Percentiles rank a stretch among this genome's conserved stretches.
Conservation (phyloP, 2,888 invertebrate species). For the Eupithecia pulchellata region DNA sequence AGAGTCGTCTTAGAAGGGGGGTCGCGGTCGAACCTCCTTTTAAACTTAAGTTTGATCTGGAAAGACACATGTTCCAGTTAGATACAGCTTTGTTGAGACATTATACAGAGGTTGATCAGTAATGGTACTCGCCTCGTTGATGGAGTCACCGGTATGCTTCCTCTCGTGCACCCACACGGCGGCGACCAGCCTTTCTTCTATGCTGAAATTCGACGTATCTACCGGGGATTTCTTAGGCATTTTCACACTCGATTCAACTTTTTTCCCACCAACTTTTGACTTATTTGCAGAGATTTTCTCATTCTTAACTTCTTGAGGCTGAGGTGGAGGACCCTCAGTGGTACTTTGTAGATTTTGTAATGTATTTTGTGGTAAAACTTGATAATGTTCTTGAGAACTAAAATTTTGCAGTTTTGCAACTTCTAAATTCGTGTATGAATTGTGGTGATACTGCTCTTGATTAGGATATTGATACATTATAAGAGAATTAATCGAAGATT, state of each 20-base stretch:
- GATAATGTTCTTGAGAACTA: slow-evolving; percentile 35
- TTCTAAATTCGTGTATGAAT: slow-evolving; percentile 46
- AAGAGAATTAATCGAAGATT: too few relatives aligned
- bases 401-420: slow-evolving; percentile 42
- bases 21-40: slow-evolving; percentile 66
- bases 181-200: slow-evolving; percentile 75
- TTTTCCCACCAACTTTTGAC: slow-evolving; percentile 31
- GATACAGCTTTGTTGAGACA: neutral
- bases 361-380: slow-evolving; percentile 32
- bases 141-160: slow-evolving; percentile 59
- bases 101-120: neutral
- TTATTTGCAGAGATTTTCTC: neutral
- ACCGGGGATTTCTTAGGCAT: slow-evolving; percentile 44
- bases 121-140: slow-evolving; percentile 53
- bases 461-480: slow-evolving; percentile 68
- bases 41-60: slow-evolving; percentile 72
- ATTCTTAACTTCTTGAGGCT: neutral
- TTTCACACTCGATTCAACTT: slow-evolving; percentile 34
- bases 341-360: slow-evolving; percentile 24
- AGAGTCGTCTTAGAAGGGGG: slow-evolving; percentile 71
- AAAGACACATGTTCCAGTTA: neutral
- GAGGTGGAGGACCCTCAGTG: slow-evolving; percentile 16
- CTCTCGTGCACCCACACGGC: slow-evolving; percentile 82
- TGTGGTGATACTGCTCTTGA: slow-evolving; percentile 50
- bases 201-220: slow-evolving; percentile 65